Evolutionary conservation across 1,140 invertebrate genomes (phyloP), one percentile per base, ranked within the genome.

Genomic region (Macrobrachium nipponense): DNA sequence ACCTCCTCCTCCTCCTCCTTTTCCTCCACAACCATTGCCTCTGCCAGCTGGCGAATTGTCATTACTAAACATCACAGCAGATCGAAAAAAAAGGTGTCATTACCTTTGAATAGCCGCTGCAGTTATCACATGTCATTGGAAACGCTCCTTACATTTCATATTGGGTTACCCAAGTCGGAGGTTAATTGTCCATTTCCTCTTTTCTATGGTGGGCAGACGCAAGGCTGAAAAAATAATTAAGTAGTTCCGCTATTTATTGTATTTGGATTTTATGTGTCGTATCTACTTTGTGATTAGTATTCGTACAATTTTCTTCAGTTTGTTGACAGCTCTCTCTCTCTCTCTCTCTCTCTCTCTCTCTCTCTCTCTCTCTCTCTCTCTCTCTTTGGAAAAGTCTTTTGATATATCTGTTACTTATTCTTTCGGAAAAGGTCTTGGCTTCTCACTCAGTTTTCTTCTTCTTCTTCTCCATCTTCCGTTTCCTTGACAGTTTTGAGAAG

Each of bases 401-500:
- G n/a, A 15, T 62, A 62, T 17, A 15, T 62, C n/a, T 62, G 18
- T 64, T 18, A 18, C 23, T 18, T 23, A n/a, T 14, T 1, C 15
- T 64, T 64, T 64, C 62, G 12, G 18, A 36, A 36, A 36, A 36
- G 27, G 27, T 36, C 27, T 36, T 36, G 27, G 27, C 4, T 36
- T 36, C 27, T 36, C 27, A 36, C 27, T 36, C 4, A 1, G 27
- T 36, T 23, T 27, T 18, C 70, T 44, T 14, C 36, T 27, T 23
- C 70, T 51, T 44, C 4, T 5, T 44, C 70, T 36, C 20, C 18
- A 23, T 8, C 20, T 27, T 61, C 59, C 43, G 62, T 61, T 18
- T 58, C 20, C 43, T 78, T 60, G 76, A 78, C 76, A 66, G 23
- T 66, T 80, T 64, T 80, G 61, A 66, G 78, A 66, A 66, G 78